Conservation (phyloP, 2,113 vertebrate genomes). For the Arothron firmamentum region DNA sequence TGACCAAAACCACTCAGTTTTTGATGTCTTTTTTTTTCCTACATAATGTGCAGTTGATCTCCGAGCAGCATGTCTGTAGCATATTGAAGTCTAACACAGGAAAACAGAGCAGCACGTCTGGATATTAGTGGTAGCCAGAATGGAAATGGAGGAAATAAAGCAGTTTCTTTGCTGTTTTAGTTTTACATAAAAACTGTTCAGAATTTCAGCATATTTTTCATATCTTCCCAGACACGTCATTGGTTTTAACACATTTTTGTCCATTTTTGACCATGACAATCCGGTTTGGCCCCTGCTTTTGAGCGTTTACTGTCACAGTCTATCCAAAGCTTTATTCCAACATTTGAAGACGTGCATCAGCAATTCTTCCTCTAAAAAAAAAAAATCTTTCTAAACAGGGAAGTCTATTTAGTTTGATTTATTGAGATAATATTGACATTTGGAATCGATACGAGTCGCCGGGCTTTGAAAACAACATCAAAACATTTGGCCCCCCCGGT, state of each 20-base stretch:
- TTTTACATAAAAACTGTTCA: too few relatives aligned
- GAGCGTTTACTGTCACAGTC: not conserved
- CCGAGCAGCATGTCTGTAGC: not conserved
- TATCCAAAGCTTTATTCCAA: slow-evolving; percentile 16
- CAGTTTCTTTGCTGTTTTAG: too few relatives aligned
- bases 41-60: too few relatives aligned
- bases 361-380: slow-evolving; percentile 8
- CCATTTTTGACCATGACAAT: too few relatives aligned
- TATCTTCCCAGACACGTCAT: too few relatives aligned
- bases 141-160: too few relatives aligned
- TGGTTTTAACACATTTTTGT: too few relatives aligned
- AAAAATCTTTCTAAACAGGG: slow-evolving; percentile 18
- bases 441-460: slow-evolving; percentile 72
- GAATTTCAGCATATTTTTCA: too few relatives aligned
- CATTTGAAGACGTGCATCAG: slow-evolving; percentile 12
- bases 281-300: too few relatives aligned
- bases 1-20: not conserved
- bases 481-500: slow-evolving; percentile 56
- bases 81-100: slow-evolving; percentile 28
- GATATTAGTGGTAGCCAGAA: too few relatives aligned
- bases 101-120: slow-evolving; percentile 1
- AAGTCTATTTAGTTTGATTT: slow-evolving; percentile 74
- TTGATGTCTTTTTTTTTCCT: too few relatives aligned
- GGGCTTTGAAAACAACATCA: slow-evolving; percentile 72
- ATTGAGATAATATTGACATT: slow-evolving; percentile 81